Base-by-base conservation (phyloP, 1,140 invertebrate species). In the Euborellia annulipes region DNA sequence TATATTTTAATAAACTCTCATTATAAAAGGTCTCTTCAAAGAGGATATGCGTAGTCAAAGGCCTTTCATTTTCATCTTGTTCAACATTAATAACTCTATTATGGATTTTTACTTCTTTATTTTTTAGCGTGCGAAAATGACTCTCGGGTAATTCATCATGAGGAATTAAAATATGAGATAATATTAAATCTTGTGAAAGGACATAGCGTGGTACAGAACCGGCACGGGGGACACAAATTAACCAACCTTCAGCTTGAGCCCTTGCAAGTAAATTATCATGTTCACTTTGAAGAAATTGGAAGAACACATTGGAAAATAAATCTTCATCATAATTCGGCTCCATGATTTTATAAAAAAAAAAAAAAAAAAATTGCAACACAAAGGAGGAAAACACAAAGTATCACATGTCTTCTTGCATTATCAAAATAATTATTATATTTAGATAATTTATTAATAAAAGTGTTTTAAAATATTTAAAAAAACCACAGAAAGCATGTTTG, bases 11-110 rank as follows among this genome's bases (percentile, higher is more conserved):
- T 49, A 73, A 68, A 52, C 79, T 73, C 48, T 75, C 70, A 14
- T 77, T 80, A 58, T 87, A 87, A 60, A 83, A 87, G 23, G 82
- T 85, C 66, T 90, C 86, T 62, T 86, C 79, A 67, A 88, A 90
- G 7, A 88, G 61, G 54, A 87, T 73, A 43, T 73, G 70, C 36
- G 79, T 71, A 47, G 69, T 60, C 58, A 56, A 55, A 48, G 63
- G 55, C n/a, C 37, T 42, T 38, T 62, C 57, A 3, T 57, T 52
- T 11, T 52, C 54, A 42, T 57, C 68, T 63, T 58, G 61, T 54
- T 77, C 69, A 3, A 78, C 49, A 6, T 69, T 73, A 13, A 79
- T 65, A 2, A 75, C 63, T 61, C 71, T 71, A 52, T 78, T 75
- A 17, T 60, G 58, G 3, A 81, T 60, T 46, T 61, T 67, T 11